Conservation (phyloP, 2,113 vertebrate species). For the Scatophagus argus region DNA sequence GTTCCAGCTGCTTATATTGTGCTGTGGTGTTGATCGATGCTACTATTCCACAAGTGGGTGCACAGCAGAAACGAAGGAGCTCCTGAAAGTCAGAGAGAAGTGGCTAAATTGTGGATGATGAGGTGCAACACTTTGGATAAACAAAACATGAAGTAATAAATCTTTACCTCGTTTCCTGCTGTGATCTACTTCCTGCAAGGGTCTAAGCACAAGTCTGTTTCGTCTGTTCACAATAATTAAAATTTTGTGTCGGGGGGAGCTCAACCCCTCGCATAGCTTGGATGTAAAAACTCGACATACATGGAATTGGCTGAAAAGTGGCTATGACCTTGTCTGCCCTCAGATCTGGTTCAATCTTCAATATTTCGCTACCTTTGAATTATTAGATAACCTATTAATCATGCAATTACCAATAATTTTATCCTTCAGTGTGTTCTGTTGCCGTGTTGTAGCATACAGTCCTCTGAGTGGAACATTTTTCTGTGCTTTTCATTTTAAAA, state of each 20-base stretch:
- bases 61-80: background rate
- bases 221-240: too few relatives aligned
- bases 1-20: background rate
- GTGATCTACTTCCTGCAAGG: too few relatives aligned
- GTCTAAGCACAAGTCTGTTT: too few relatives aligned
- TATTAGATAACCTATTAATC: conserved; percentile 48
- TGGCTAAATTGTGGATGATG: conserved; percentile 13
- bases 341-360: conserved; percentile 34
- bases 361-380: conserved; percentile 40
- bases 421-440: background rate
- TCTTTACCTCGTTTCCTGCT: too few relatives aligned
- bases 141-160: background rate
- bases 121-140: background rate
- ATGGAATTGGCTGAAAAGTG: conserved; percentile 38
- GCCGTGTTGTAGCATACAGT: background rate
- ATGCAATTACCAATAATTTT: conserved; percentile 12
- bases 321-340: conserved; percentile 45
- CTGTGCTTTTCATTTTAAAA: too few relatives aligned
- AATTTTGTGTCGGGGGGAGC: too few relatives aligned
- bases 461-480: background rate
- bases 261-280: conserved; percentile 20
- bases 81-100: background rate
- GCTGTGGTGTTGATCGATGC: background rate
- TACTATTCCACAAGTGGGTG: conserved; percentile 7
- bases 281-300: conserved; percentile 25